A percentile compares a stretch with the other conserved stretches of the same genome.
Conservation (phyloP, 2,113 vertebrate genomes). For the Forbesichthys agassizii region DNA sequence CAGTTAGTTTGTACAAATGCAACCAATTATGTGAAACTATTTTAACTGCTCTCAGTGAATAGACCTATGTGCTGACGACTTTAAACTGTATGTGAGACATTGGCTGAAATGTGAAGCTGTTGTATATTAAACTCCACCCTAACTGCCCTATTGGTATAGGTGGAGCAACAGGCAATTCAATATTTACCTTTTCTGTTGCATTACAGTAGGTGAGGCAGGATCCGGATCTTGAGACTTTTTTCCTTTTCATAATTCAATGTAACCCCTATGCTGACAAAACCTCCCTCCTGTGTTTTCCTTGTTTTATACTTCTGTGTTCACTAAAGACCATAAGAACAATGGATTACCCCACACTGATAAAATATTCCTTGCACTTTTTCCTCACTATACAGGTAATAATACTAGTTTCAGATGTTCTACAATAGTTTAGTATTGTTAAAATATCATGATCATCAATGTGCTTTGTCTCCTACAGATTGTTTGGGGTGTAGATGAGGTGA, state of each 20-base stretch:
- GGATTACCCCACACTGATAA: constrained; percentile 29
- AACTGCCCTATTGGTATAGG: constrained; percentile 34
- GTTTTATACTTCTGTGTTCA: constrained; percentile 1
- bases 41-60: no score
- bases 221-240: constrained; percentile 49
- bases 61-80: neutral
- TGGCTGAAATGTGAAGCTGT: neutral
- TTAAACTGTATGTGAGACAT: neutral
- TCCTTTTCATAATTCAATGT: neutral
- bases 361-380: constrained; percentile 37
- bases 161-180: constrained; percentile 55
- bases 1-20: no score
- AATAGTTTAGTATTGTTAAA: neutral
- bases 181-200: constrained; percentile 54
- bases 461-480: constrained; percentile 43
- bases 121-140: neutral
- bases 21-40: no score
- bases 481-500: constrained; percentile 49
- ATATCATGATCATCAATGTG: neutral
- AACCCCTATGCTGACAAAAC: neutral
- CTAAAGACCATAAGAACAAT: constrained; percentile 27
- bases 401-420: neutral
- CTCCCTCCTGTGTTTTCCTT: neutral
- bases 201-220: constrained; percentile 68
- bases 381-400: constrained; percentile 61